These are phyloP conservation scores for Mastacembelus armatus DNA, from an alignment of 2,797 vertebrate species.

Conservation along the genomic window DNA sequence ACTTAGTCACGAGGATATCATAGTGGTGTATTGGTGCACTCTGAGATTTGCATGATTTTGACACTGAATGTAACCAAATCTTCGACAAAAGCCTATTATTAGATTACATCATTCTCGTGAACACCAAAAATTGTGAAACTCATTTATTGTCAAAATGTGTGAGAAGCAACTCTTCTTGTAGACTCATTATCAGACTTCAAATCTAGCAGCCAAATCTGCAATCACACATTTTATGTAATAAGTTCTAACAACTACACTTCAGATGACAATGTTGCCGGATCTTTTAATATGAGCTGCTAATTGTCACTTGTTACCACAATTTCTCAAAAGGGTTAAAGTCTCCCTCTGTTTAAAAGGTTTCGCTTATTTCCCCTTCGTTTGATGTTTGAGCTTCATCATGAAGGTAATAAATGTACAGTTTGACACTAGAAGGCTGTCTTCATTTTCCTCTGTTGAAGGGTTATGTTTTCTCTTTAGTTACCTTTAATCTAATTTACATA, in stretches of 20 bases:
- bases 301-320: neutral
- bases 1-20: constrained; percentile 10
- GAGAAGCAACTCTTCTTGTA: neutral
- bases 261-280: neutral
- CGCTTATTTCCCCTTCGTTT: neutral
- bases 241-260: neutral
- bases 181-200: neutral
- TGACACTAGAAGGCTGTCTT: neutral
- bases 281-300: neutral
- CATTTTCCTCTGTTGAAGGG: neutral
- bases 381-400: neutral
- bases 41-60: constrained; percentile 16
- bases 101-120: constrained; percentile 15
- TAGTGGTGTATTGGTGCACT: neutral
- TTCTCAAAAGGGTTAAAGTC: neutral
- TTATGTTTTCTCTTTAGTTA: neutral
- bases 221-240: neutral
- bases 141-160: constrained; percentile 1
- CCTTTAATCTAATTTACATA: neutral
- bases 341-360: neutral
- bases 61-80: constrained; percentile 17
- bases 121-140: neutral
- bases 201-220: neutral
- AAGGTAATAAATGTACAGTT: too few species aligned
- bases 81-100: constrained; percentile 22